Evolutionary conservation across 2,797 vertebrate genomes (phyloP).

Genomic region (Podarcis siculus): DNA sequence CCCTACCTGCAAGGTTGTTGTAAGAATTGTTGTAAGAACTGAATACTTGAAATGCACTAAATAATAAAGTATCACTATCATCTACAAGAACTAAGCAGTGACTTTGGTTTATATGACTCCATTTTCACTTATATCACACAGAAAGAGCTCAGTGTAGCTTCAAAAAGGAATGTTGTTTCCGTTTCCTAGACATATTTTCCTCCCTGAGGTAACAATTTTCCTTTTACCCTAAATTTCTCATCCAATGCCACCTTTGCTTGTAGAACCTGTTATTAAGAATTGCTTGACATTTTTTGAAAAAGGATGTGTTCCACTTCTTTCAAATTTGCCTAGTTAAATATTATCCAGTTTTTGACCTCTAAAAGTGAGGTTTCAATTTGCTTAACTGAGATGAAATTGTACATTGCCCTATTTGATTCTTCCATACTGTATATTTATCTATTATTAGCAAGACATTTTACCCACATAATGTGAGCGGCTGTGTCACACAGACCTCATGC

Average conservation of each 20-base stretch:
- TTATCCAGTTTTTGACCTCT: constrained; percentile 3
- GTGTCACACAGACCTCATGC: constrained; percentile 55
- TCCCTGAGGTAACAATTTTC: neutral
- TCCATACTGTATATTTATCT: constrained; percentile 56
- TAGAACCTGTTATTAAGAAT: neutral
- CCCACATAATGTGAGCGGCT: constrained; percentile 61
- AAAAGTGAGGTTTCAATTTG: constrained; percentile 28
- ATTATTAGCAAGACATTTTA: constrained; percentile 60
- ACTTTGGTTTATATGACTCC: neutral
- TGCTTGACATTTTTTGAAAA: neutral
- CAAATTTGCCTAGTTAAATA: neutral
- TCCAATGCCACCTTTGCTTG: neutral
- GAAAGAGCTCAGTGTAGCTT: neutral
- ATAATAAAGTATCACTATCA: neutral
- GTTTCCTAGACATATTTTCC: neutral
- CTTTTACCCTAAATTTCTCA: neutral
- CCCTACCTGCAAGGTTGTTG: neutral
- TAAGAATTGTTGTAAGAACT: neutral
- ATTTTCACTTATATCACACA: neutral
- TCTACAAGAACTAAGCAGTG: neutral
- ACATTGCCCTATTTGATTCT: constrained; percentile 51
- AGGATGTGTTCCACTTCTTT: neutral
- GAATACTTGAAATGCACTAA: neutral
- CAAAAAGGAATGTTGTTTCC: neutral
- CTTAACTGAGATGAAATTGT: constrained; percentile 52